Evolutionary conservation across 2,888 invertebrate genomes (phyloP).

Genomic region (Molanna angustata): DNA sequence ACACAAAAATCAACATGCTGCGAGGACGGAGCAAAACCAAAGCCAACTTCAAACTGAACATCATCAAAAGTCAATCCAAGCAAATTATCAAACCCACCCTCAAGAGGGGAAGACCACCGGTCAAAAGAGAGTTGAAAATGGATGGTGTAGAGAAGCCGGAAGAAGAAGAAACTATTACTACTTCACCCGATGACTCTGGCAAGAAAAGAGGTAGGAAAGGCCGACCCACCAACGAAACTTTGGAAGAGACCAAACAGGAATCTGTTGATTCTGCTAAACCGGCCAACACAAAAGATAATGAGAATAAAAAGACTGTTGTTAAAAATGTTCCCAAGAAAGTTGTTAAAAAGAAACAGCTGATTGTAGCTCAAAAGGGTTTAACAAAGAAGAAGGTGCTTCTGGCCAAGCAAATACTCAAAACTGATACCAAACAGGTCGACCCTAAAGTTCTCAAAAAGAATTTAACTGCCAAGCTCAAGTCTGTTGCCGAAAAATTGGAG

Average conservation of each 20-base stretch:
- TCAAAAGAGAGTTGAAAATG: slow-evolving; percentile 9
- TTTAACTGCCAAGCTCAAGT: slow-evolving; percentile 40
- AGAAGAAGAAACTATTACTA: slow-evolving; percentile 50
- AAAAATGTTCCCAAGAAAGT: slow-evolving; percentile 45
- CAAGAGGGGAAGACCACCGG: slow-evolving; percentile 22
- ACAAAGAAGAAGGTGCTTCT: slow-evolving; percentile 46
- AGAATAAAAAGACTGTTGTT: slow-evolving; percentile 46
- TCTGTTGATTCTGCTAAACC: slow-evolving; percentile 8
- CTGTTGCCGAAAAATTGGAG: slow-evolving; percentile 38
- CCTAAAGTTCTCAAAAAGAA: slow-evolving; percentile 38
- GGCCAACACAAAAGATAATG: slow-evolving; percentile 10
- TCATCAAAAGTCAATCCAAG: slow-evolving; percentile 15
- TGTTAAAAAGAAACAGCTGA: slow-evolving; percentile 48
- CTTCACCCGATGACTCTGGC: slow-evolving; percentile 44
- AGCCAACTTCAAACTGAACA: slow-evolving; percentile 25
- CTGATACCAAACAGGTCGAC: slow-evolving; percentile 19
- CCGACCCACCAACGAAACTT: slow-evolving; percentile 41
- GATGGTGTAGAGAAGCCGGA: slow-evolving; percentile 45
- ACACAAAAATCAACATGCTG: slow-evolving; percentile 24
- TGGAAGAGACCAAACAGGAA: slow-evolving; percentile 41
- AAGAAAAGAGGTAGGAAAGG: slow-evolving; percentile 52
- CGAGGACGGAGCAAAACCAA: slow-evolving; percentile 26
- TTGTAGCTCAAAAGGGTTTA: slow-evolving; percentile 50
- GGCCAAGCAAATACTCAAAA: slow-evolving; percentile 45
- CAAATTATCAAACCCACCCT: slow-evolving; percentile 3